Evolutionary conservation across 2,888 invertebrate species (phyloP), one percentile per base, ranked within the genome.

Genomic region (Drosophila mulleri): DNA sequence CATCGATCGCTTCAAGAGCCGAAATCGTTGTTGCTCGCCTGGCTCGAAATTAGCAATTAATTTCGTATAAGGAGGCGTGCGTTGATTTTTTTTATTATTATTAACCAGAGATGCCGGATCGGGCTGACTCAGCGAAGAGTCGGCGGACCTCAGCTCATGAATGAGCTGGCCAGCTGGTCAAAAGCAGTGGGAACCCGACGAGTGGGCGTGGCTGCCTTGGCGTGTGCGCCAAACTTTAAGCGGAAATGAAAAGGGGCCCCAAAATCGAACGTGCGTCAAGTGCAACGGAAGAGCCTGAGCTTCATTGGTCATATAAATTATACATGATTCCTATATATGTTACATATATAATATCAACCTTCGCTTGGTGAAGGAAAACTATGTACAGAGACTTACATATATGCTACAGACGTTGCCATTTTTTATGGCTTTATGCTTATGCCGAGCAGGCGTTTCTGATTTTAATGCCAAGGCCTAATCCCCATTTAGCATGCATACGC

Each of bases 41-140:
- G 68, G 68, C 54, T 54, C 64, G 64, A 82, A 84, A 86, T 86
- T 84, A 81, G 81, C 89, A 86, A 88, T 89, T 89, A 84, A 88
- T 88, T 82, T 32, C 23, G 44, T 44, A 58, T 67, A 53, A 67
- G 60, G 71, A 68, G 83, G 73, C 77, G 82, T 82, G 72, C 74
- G 82, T 68, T 72, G 80, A 62, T 66, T 80, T 72, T 80, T 68
- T 72, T 80, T 68, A 68, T 75, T 68, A 67, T 65, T 67, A 71
- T 71, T 59, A 45, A 54, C 42, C 77, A 56, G 69, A 44, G 56
- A 5, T 26, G 72, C 53, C 60, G 57, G 57, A 61, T 41, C 50
- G 53, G 29, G 63, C 74, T 78, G 78, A 72, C 63, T 75, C 78
- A 78, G 72, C 62, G 29, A 18, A 18, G 42, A 23, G 16, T 18